Evolutionary conservation across 2,113 vertebrate species (phyloP), one percentile per base, ranked within the genome.

Genomic region (Onychorhynchus coronatus): DNA sequence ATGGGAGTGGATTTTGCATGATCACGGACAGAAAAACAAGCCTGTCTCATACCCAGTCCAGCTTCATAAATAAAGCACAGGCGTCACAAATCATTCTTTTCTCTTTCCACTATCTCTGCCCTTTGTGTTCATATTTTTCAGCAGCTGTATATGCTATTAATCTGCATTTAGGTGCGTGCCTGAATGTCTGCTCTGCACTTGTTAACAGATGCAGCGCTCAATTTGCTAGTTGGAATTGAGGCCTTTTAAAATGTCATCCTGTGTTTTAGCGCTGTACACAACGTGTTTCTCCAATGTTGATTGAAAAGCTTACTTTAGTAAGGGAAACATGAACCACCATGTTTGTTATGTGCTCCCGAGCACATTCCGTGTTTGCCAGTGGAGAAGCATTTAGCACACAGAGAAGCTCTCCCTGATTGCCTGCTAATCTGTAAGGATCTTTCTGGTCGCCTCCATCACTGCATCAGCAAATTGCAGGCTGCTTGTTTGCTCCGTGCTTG

Each of bases 131-230:
- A 0, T 74, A 9, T 83, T 93, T 52, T 56, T 52, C 92, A 95
- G 85, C 85, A 93, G 67, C 87, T 91, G 30, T 66, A 17, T 13
- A 14, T 74, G 77, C 87, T 42, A 49, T 92, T 81, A 91, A 86
- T 97, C 93, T 90, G 94, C 83, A 65, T 90, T 92, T 89, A 91
- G 89, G 87, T 91, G 42, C 76, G 90, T 5, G 37, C 42, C 82
- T 14, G 12, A 71, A 2, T 47, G 44, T 31, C 79, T 81, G 35
- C 91, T 78, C 5, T 16, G 55, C 68, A 49, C 83, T 56, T 27
- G 71, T 86, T 79, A 93, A 49, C 77, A 93, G 74, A 50, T 75
- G 73, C 88, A 82, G 77, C 0, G 19, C 62, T 77, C 50, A 9
- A 25, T 96, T 88, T 72, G 56, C 73, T 74, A 9, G n/a, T 33